Evolutionary conservation across 2,888 invertebrate species (phyloP).

Genomic region (Alloscopus bannaensis): DNA sequence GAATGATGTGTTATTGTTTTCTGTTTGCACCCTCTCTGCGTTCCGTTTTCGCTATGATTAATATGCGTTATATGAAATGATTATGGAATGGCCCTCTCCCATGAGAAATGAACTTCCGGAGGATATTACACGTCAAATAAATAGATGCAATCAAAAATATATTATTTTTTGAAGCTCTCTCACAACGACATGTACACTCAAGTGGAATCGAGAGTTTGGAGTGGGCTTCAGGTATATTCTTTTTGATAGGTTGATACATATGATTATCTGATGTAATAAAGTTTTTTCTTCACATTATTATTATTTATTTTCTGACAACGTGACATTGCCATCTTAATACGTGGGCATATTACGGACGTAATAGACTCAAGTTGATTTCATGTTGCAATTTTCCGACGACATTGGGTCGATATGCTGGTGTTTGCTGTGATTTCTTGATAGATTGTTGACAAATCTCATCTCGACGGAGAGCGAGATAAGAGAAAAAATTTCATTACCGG

Average conservation of each 20-base stretch:
- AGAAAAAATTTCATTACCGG: constrained; percentile 46
- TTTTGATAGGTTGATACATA: constrained; percentile 1
- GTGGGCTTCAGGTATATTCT: constrained; percentile 1
- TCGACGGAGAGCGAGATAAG: constrained; percentile 14
- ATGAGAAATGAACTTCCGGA: constrained; percentile 31
- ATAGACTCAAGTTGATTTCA: background rate
- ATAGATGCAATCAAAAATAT: constrained; percentile 14
- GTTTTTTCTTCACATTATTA: background rate
- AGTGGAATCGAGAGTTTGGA: too few relatives aligned
- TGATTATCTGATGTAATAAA: background rate
- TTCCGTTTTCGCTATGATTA: constrained; percentile 23
- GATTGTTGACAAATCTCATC: constrained; percentile 57
- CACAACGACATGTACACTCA: too few relatives aligned
- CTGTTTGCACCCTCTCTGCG: too few relatives aligned
- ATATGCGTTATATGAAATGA: constrained; percentile 11
- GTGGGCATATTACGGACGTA: background rate
- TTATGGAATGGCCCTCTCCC: background rate
- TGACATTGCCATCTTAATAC: constrained; percentile 21
- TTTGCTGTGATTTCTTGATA: constrained; percentile 50
- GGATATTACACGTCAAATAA: constrained; percentile 29
- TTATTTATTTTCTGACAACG: background rate
- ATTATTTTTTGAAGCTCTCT: too few relatives aligned
- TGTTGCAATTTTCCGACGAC: constrained; percentile 22
- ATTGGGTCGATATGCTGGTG: constrained; percentile 37
- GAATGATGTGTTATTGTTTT: background rate